Conservation (phyloP, 2,888 invertebrate species). For the Lepetodrilus schrolli region DNA sequence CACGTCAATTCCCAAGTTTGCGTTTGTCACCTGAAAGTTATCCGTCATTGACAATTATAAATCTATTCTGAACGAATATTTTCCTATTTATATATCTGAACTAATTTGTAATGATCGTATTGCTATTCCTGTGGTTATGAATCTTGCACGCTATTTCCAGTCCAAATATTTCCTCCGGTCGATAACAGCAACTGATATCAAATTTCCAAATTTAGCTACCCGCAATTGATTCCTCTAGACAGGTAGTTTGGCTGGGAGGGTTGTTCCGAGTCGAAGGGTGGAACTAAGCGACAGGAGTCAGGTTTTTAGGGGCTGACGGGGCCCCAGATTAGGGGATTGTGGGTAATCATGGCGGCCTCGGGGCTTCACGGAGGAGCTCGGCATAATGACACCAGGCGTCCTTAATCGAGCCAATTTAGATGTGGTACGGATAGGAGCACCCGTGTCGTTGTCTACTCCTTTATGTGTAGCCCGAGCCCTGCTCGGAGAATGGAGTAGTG, state of each 20-base stretch:
- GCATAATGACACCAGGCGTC: conserved; percentile 6
- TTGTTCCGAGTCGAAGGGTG: not conserved
- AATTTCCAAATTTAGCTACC: too few species aligned
- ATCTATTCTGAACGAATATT: too few species aligned
- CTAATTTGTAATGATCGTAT: too few species aligned
- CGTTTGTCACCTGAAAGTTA: too few species aligned
- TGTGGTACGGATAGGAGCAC: conserved; percentile 1
- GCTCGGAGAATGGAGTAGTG: not conserved
- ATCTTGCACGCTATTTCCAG: too few species aligned
- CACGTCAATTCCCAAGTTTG: too few species aligned
- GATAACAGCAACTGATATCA: too few species aligned
- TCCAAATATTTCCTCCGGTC: too few species aligned
- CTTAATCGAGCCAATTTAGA: conserved; percentile 30
- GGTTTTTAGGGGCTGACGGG: not conserved
- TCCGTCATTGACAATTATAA: too few species aligned
- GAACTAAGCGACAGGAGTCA: conserved; percentile 3
- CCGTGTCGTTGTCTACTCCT: not conserved
- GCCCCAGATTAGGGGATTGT: conserved; percentile 22
- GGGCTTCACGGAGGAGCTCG: not conserved
- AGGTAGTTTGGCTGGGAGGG: not conserved
- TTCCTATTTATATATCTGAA: too few species aligned
- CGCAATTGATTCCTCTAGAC: not conserved
- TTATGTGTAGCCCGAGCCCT: not conserved
- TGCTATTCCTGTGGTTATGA: too few species aligned
- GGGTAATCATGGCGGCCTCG: not conserved